Conservation (phyloP, 1,140 invertebrate species). For the Drosophila parvula region DNA sequence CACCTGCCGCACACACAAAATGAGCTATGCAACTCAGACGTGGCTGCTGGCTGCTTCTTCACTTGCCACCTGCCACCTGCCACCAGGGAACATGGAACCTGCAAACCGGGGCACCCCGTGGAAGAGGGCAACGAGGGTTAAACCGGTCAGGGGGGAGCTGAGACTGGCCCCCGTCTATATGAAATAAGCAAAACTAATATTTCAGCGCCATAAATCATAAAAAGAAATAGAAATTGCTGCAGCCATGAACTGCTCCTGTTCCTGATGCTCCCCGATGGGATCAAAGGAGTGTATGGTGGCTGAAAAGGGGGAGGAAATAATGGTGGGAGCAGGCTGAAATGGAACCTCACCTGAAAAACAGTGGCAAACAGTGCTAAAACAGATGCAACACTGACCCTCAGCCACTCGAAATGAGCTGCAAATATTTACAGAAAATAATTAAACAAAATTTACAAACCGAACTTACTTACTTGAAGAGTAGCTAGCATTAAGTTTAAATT, state of each 20-base stretch:
- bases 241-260: conserved; percentile 31
- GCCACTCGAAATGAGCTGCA: neutral
- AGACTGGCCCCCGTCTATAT: conserved; percentile 53
- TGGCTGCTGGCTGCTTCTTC: conserved; percentile 43
- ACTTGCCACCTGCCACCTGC: conserved; percentile 20
- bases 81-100: neutral
- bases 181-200: conserved; percentile 81
- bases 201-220: conserved; percentile 79
- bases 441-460: neutral
- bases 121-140: conserved; percentile 1
- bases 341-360: conserved; percentile 27
- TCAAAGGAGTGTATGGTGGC: neutral
- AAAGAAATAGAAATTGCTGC: conserved; percentile 71
- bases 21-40: conserved; percentile 74
- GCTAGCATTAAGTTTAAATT: too few relatives aligned
- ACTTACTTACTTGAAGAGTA: too few relatives aligned
- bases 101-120: neutral
- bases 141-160: conserved; percentile 5
- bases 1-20: conserved; percentile 48
- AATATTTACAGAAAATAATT: neutral
- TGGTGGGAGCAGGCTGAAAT: conserved; percentile 26
- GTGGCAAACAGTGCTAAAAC: neutral
- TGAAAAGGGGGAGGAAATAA: neutral
- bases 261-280: conserved; percentile 14
- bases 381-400: neutral